phyloP scores from a whole-genome alignment of 2,888 invertebrate genomes.

The Tipula vernalis region DNA sequence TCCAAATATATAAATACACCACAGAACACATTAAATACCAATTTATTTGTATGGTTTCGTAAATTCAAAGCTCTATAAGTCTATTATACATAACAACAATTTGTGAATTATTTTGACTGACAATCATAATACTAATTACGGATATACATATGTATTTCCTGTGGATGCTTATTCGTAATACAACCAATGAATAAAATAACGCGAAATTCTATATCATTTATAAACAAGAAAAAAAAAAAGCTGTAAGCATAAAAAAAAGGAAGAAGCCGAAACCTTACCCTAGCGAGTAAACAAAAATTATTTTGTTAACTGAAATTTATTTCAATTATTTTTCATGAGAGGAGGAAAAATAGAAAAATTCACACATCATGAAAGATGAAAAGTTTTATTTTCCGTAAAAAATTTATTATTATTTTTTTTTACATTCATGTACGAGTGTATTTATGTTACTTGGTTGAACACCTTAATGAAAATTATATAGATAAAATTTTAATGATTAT shows the following conservation, averaged over 20 bases:
- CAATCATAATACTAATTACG: neutral
- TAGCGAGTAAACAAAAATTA: neutral
- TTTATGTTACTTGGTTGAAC: neutral
- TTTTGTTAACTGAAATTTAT: neutral
- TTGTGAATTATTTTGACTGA: neutral
- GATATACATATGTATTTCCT: neutral
- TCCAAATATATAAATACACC: neutral
- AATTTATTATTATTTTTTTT: neutral
- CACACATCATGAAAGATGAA: neutral
- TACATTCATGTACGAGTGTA: neutral
- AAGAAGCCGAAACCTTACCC: neutral
- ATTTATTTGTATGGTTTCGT: neutral
- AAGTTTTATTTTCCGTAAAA: neutral
- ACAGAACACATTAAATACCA: neutral
- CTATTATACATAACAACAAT: neutral
- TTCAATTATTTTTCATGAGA: neutral
- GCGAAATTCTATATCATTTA: neutral
- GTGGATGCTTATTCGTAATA: neutral
- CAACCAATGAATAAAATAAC: neutral
- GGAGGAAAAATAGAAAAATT: neutral
- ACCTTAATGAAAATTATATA: neutral
- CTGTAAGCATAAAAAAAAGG: too few relatives aligned
- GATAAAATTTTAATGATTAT: neutral
- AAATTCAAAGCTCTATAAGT: neutral
- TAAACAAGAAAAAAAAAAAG: neutral